Base-by-base conservation (phyloP, 2,113 vertebrate species). In the Notarius quadriscutis region DNA sequence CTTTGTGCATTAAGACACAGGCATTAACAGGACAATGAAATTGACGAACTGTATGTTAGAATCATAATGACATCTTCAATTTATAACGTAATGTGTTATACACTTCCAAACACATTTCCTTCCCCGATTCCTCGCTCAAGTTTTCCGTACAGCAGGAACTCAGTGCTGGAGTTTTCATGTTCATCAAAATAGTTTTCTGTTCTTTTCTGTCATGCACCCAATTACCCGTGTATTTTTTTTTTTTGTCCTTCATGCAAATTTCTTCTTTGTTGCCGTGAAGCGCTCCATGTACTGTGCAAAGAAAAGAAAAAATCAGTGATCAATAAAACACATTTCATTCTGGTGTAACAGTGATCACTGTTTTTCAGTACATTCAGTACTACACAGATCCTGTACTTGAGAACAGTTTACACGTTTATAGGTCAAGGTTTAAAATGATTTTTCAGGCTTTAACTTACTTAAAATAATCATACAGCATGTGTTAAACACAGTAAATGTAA, bases 191-290 rank as follows among this genome's bases (percentile, higher is more conserved):
- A 34, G 34, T 62, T 57, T 14, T 27, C 34, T 63, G 8, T 0
- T 17, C 22, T 63, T 25, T n/a, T 27, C 57, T 5, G 27, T 18
- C 30, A 6, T 77, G 22, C n/a, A 11, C 41, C 11, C 1, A 1
- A 27, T 58, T 22, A 60, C 27, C 78, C 7, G 25, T n/a, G 27
- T 69, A 1, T 11, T 74, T 74, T 20, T 18, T 15, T 9, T 51
- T 77, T 55, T 41, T 0, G 1, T 34, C 10, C 11, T 90, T 99
- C 96, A 99, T 20, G 96, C 91, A 92, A 99, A 99, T 93, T 99
- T 99, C 96, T 99, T 99, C 95, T 97, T 99, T 27, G 97, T 99
- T 87, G 98, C 98, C 7, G 98, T 99, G 93, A 98, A 99, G 83
- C 98, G 96, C 89, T 99, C 98, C 98, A 99, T 99, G 92, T 99